Evolutionary conservation across 2,113 vertebrate species (phyloP), one percentile per base, ranked within the genome.

Genomic region (Girardinichthys multiradiatus): DNA sequence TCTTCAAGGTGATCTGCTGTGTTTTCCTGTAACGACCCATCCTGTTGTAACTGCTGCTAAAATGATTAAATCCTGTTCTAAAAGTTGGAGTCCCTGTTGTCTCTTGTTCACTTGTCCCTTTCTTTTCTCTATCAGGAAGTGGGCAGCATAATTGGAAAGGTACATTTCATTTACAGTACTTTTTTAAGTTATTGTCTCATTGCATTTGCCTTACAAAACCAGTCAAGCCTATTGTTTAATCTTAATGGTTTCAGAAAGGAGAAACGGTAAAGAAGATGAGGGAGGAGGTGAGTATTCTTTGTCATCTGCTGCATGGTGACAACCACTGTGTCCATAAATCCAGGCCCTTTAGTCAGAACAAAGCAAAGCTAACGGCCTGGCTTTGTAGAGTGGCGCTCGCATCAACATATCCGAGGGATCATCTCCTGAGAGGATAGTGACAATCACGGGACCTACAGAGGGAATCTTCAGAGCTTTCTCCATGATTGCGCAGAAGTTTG

Each of bases 191-290:
- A 27, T 39, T 42, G 27, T 42, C 39, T 35, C 1, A 24, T 70
- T 64, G 24, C 60, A 3, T 70, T 58, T 54, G 33, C 42, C 39
- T 69, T 27, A 48, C 62, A 33, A 78, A 80, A 68, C 67, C 61
- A 59, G 82, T 15, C 31, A 17, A 1, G 11, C 15, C 3, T 4
- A 4, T 15, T 74, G 1, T 77, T 87, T 69, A 17, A 72, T 81
- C 42, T 77, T 26, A 68, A 81, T 86, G 30, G 80, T 64, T 93
- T 89, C 87, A 97, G 96, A 98, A 97, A 95, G 96, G 96, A 74
- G 96, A 98, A 86, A 97, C 96, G 2, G 96, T 98, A 29, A 98
- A 98, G 95, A 98, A 97, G 92, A 98, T 98, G 96, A 95, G 96
- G 84, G 96, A 97, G 82, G 96, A 98, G 93, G 96, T 97, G 93